Evolutionary conservation across 2,888 invertebrate genomes (phyloP), one percentile per base, ranked within the genome.

Genomic region (Spisula subtruncata): DNA sequence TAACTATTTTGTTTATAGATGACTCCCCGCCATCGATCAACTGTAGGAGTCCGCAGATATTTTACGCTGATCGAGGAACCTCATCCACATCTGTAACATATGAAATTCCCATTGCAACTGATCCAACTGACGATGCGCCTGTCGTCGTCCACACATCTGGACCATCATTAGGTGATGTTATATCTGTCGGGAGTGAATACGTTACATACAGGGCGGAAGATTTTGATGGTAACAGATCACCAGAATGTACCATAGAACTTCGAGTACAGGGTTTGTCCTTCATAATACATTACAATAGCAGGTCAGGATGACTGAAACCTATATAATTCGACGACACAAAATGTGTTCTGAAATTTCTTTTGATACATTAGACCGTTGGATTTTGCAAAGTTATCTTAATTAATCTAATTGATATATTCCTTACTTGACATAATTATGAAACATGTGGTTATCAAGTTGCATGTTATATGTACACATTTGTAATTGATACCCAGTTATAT

Each of bases 151-250:
- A 87, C 35, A 85, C 82, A 12, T 81, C 25, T 10, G 90, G 90
- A 8, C 90, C 87, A 60, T 56, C 46, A 2, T 16, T 20, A 20
- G 85, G 85, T 8, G 85, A 60, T 5, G 79, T 85, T 6, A 18
- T 90, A 48, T 48, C 66, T 35, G 56, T 85, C 20, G 90, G 90
- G 18, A 90, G 80, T 84, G 71, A 75, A 25, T 48, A 85, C 51
- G 90, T 90, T 8, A 56, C 35, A 48, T 90, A 90, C 56, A 88
- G 25, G 14, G 90, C 90, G 20, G 71, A 46, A n/a, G 89, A 90
- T 41, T 29, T 10, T n/a, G 60, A 54, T 14, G 85, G 89, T 6
- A 81, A 87, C 48, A 81, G 51, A 29, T 87, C 87, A 16, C 81
- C 81, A 16, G 75, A 84, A 56, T 87, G 87, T 60, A 54, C 29